phyloP scores from a whole-genome alignment of 2,113 vertebrate genomes.

The Crotalus tigris region DNA sequence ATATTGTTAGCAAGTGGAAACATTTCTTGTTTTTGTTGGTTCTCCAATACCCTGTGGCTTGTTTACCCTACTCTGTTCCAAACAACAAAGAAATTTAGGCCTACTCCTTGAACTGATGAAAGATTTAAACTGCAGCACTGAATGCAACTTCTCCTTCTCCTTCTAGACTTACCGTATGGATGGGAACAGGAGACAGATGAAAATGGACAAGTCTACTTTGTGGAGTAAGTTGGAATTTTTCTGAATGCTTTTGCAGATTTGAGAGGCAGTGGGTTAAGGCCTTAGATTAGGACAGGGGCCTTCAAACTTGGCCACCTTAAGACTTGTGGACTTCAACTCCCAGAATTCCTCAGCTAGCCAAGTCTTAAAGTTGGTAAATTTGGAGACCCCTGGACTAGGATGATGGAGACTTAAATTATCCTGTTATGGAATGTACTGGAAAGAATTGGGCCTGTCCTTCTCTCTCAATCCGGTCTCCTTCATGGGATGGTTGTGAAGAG shows the following conservation, averaged over 20 bases:
- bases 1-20: background rate
- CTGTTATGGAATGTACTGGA: background rate
- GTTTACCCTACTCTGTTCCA: background rate
- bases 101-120: background rate
- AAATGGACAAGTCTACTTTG: slow-evolving; percentile 90
- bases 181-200: slow-evolving; percentile 96
- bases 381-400: background rate
- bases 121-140: background rate
- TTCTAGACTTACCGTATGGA: slow-evolving; percentile 89
- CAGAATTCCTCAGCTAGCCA: background rate
- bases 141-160: slow-evolving; percentile 29
- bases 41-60: background rate
- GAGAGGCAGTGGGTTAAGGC: background rate
- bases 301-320: background rate
- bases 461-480: background rate
- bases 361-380: background rate
- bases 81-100: no score
- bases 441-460: background rate
- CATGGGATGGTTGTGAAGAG: background rate
- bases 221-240: slow-evolving; percentile 83
- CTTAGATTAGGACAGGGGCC: background rate
- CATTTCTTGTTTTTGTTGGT: background rate
- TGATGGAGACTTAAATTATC: background rate
- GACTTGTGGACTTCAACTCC: background rate
- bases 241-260: background rate